Base-by-base conservation (phyloP, 2,113 vertebrate species). In the Pogonocichla stellata region DNA sequence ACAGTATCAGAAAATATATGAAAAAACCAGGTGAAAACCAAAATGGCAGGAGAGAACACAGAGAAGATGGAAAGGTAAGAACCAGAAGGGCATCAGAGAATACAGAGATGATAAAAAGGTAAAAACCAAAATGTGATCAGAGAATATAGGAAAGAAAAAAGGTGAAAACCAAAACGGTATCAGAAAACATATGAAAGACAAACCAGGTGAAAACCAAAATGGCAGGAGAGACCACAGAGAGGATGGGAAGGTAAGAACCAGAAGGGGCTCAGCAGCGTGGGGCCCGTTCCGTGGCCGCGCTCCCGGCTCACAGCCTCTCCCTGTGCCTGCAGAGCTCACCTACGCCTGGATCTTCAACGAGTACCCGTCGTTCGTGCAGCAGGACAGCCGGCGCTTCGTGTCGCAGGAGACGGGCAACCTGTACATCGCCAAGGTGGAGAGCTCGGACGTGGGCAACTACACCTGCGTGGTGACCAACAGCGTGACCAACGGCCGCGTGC, bases 281-380 rank as follows among this genome's bases (percentile, higher is more conserved):
- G 15, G 50, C 23, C 53, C 22, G 1, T 8, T 25, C n/a, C 25
- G 0, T 1, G 45, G 24, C 60, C 40, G 38, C 6, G 74, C 6
- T 2, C 1, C 22, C 75, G 25, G 51, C 74, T 26, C 4, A 5
- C 8, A 45, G 25, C 2, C 1, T 13, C 14, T 56, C 33, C 50
- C 33, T 97, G 64, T 90, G 5, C 89, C 95, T 97, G 58, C 98
- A 99, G 99, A 99, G 96, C 97, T 99, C 77, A 98, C 97, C 71
- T 99, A 99, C n/a, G 99, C 99, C 5, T 99, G 99, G 99, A 99
- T 99, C 97, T 99, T 99, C 97, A 99, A 99, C 9, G 99, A 99
- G 93, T 99, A 99, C 91, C 99, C 99, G 15, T 42, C 40, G 40
- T 99, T 98, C 38, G 99, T 99, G 72, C 99, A 99, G 84, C 99